Evolutionary conservation across 2,113 vertebrate genomes (phyloP).

Genomic region (Ceyx cyanopectus): DNA sequence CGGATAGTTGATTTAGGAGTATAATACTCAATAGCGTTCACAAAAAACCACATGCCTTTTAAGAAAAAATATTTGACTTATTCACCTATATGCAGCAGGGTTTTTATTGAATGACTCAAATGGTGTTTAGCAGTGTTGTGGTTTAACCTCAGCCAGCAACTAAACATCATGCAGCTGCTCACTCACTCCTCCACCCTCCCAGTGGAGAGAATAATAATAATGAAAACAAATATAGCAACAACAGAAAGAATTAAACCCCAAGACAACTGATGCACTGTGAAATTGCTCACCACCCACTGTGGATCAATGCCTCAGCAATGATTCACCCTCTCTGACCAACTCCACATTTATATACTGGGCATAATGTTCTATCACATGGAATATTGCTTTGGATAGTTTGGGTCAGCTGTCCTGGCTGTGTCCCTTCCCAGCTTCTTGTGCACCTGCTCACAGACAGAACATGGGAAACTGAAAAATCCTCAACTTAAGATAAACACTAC

Average conservation of each 20-base stretch:
- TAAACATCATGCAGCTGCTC: not conserved
- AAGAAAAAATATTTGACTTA: slow-evolving; percentile 1
- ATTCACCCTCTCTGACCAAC: not conserved
- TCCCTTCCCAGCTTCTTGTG: not conserved
- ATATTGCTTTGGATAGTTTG: not conserved
- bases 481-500: not conserved
- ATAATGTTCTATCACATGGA: not conserved
- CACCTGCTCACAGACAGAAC: not conserved
- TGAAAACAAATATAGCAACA: not conserved
- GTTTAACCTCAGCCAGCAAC: not conserved
- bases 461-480: not conserved
- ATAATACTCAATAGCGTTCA: slow-evolving; percentile 16
- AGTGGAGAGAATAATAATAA: not conserved
- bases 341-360: not conserved
- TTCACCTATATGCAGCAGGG: slow-evolving; percentile 6
- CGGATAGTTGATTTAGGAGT: slow-evolving; percentile 21
- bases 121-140: slow-evolving; percentile 1
- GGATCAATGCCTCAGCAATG: not conserved
- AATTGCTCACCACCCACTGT: not conserved
- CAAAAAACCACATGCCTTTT: slow-evolving; percentile 35
- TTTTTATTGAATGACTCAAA: slow-evolving; percentile 56
- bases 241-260: not conserved
- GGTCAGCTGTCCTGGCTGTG: not conserved
- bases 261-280: not conserved
- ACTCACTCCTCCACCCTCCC: not conserved